A percentile compares a stretch with the other conserved stretches of the same genome.
These are phyloP conservation scores for Pteropus rufus DNA, from an alignment of 2,797 vertebrate genomes.

Conservation along the genomic window DNA sequence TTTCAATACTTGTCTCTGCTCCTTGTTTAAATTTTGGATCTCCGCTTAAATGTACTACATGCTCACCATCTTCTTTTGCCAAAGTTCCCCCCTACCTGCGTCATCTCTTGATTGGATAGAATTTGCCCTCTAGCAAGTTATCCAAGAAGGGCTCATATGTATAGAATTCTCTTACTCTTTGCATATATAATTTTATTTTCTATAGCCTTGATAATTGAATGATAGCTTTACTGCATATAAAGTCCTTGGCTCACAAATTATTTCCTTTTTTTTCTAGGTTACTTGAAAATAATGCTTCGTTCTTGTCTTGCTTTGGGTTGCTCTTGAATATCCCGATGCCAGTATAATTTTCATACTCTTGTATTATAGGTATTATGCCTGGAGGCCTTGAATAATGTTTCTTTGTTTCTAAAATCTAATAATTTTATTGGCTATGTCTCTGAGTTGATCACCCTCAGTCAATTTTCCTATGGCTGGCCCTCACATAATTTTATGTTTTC, in stretches of 20 bases:
- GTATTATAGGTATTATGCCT: neutral
- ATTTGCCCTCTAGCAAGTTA: neutral
- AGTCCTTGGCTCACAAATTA: neutral
- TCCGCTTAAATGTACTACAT: neutral
- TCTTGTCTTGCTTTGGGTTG: neutral
- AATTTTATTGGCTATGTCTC: neutral
- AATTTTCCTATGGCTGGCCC: neutral
- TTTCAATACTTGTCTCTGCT: neutral
- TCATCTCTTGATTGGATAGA: neutral
- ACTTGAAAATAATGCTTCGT: neutral
- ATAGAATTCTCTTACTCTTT: neutral
- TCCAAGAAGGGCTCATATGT: neutral
- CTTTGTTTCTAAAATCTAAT: neutral
- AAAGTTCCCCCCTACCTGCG: accelerated
- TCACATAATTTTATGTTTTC: neutral
- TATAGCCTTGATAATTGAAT: neutral
- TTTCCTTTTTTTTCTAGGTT: neutral
- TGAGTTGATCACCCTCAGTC: neutral
- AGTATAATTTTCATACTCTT: neutral
- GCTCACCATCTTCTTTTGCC: neutral
- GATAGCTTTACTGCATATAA: neutral
- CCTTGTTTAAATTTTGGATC: neutral
- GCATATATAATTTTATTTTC: neutral
- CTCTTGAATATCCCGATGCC: neutral
- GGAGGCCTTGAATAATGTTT: neutral